These are phyloP conservation scores for Bugula neritina DNA, from an alignment of 2,888 invertebrate species.

Conservation along the genomic window DNA sequence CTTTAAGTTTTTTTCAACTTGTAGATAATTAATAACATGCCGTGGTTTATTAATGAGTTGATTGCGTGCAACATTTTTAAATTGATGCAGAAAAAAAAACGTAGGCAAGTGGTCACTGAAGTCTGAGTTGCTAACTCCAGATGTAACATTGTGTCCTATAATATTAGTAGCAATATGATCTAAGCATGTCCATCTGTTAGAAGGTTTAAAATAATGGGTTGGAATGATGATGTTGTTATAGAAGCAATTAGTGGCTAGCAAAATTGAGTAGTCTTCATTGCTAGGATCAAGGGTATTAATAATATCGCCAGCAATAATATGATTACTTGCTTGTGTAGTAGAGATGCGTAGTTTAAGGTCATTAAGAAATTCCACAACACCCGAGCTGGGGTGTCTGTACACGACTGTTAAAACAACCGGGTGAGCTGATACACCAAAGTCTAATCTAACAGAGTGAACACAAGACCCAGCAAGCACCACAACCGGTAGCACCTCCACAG, in stretches of 20 bases:
- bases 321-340: too few relatives aligned
- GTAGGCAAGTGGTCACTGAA: too few relatives aligned
- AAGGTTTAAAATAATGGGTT: neutral
- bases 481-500: neutral
- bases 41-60: too few relatives aligned
- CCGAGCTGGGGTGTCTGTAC: neutral
- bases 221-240: neutral
- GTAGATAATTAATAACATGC: too few relatives aligned
- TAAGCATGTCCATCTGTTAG: neutral
- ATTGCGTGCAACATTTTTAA: too few relatives aligned
- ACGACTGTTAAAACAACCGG: neutral
- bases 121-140: neutral
- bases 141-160: neutral
- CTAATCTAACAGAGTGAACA: neutral
- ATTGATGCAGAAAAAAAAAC: too few relatives aligned
- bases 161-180: neutral
- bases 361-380: neutral
- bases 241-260: neutral
- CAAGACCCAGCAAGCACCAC: neutral
- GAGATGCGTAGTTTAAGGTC: neutral
- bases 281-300: neutral
- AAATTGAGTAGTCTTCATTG: neutral
- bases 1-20: too few relatives aligned
- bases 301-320: neutral
- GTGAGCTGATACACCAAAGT: neutral